These are phyloP conservation scores for Hydrotaea cyrtoneurina DNA, from an alignment of 2,888 invertebrate species.

Conservation along the genomic window DNA sequence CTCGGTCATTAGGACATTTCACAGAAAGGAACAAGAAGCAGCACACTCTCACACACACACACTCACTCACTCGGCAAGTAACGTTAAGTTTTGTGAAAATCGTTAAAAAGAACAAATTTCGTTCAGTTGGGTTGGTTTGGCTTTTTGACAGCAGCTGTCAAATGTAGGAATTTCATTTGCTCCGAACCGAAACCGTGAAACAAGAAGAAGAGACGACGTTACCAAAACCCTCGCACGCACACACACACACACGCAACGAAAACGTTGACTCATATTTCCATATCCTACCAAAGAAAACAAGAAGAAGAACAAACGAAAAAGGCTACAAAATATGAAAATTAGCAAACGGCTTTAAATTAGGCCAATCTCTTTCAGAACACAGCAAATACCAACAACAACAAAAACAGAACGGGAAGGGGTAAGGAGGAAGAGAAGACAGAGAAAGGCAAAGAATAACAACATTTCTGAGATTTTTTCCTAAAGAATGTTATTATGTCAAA, in stretches of 20 bases:
- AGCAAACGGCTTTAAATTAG: conserved; percentile 48
- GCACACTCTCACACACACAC: background rate
- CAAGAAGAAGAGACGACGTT: background rate
- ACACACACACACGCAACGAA: conserved; percentile 17
- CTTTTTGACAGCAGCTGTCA: conserved; percentile 48
- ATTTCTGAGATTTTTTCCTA: background rate
- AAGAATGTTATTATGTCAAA: background rate
- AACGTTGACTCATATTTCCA: conserved; percentile 60
- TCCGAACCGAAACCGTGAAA: background rate
- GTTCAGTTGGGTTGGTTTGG: conserved; percentile 31
- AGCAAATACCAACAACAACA: background rate
- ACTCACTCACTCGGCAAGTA: background rate
- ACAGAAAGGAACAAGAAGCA: background rate
- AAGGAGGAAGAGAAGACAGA: background rate
- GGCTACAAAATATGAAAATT: conserved; percentile 36
- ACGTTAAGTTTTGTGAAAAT: conserved; percentile 48
- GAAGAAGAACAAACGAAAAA: too few relatives aligned
- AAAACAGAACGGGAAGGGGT: background rate
- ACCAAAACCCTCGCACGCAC: too few relatives aligned
- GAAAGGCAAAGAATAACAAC: background rate
- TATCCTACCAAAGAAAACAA: background rate
- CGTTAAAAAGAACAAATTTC: conserved; percentile 15
- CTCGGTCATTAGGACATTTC: conserved; percentile 54
- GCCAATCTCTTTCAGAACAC: conserved; percentile 30
- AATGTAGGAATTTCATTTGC: conserved; percentile 26